Evolutionary conservation across 2,888 invertebrate genomes (phyloP), one percentile per base, ranked within the genome.

Genomic region (Cancer borealis): DNA sequence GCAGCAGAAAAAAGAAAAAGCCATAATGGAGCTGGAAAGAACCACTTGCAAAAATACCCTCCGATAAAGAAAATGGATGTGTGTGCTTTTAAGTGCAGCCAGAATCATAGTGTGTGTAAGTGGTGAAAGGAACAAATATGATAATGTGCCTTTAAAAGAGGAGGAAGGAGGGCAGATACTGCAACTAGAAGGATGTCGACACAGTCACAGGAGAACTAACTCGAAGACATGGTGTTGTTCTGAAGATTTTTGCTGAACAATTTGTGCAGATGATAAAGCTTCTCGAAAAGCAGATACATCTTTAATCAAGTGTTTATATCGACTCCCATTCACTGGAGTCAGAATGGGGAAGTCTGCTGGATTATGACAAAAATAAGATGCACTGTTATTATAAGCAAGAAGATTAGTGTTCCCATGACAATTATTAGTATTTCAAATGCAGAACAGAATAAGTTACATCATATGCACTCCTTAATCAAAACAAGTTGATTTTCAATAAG

Each of bases 1-100:
- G 84, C 84, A 84, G 84, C 84, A 84, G 84, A 84, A 84, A 84
- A 84, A 66, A 73, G 73, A 5, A 84, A 84, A 84, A 84, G 84
- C 84, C 84, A 84, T 30, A 84, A 39, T 84, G 17, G 84, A 84
- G 84, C 39, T 84, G 39, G 30, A 84, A 73, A 84, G 12, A 84
- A 39, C 39, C 10, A 30, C 39, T 84, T 39, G 39, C 73, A 84
- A 39, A 84, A n/a, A 84, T 84, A 84, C 30, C 14, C 17, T 84
- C 3, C 14, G 39, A 84, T 73, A 26, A 26, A 73, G 73, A 73
- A 21, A n/a, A 73, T 73, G 73, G 26, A 26, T 73, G 5, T 73
- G 26, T n/a, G 26, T 73, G 26, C 26, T 73, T n/a, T 73, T 73
- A 84, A 17, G 30, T 84, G 30, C 84, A 84, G 14, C 84, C n/a